These are phyloP conservation scores for Rousettus leschenaultii DNA, from an alignment of 2,113 vertebrate genomes.

Conservation along the genomic window DNA sequence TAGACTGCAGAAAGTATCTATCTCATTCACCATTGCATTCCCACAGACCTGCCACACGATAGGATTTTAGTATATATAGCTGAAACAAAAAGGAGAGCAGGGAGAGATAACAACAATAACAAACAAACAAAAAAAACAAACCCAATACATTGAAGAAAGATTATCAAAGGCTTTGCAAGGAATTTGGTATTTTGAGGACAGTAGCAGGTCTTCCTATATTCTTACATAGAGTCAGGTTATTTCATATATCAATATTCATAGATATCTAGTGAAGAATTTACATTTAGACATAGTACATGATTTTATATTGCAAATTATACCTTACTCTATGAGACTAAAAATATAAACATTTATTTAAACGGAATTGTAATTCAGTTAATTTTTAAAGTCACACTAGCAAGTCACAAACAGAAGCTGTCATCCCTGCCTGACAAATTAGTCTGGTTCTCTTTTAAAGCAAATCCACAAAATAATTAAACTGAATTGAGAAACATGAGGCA, in stretches of 20 bases:
- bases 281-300: background rate
- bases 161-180: background rate
- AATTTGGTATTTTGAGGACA: background rate
- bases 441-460: background rate
- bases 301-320: background rate
- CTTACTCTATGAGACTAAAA: background rate
- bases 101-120: background rate
- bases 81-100: background rate
- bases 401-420: background rate
- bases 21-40: background rate
- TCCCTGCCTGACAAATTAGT: background rate
- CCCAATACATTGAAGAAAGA: background rate
- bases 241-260: background rate
- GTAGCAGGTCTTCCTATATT: background rate
- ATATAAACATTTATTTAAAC: background rate
- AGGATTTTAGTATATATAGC: background rate
- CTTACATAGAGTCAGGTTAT: background rate
- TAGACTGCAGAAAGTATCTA: background rate
- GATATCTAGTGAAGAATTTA: background rate
- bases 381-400: background rate
- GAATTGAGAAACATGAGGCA: conserved; percentile 60
- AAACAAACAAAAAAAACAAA: background rate
- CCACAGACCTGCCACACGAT: background rate
- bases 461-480: conserved; percentile 39
- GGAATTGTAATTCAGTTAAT: background rate